Base-by-base conservation (phyloP, 2,888 invertebrate genomes). In the Thysanoteuthis rhombus region DNA sequence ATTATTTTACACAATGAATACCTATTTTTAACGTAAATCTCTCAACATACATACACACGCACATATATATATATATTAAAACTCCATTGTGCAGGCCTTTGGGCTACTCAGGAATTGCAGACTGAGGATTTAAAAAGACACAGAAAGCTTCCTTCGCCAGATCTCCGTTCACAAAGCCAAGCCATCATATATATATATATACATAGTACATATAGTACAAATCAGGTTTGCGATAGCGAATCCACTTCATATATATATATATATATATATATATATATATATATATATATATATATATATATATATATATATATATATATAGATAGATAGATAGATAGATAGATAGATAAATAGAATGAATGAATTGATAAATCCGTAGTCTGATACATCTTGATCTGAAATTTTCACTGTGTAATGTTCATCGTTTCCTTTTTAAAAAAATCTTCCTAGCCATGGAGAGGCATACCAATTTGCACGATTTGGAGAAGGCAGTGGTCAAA, bases 381-480 rank as follows among this genome's bases (percentile, higher is more conserved):
- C n/a, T n/a, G n/a, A n/a, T n/a, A n/a, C n/a, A n/a, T n/a, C n/a
- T n/a, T n/a, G n/a, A n/a, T n/a, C n/a, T n/a, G n/a, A n/a, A n/a
- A n/a, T n/a, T n/a, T n/a, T n/a, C n/a, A n/a, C n/a, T n/a, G n/a
- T n/a, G n/a, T n/a, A n/a, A n/a, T n/a, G n/a, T n/a, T n/a, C n/a
- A 89, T n/a, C 36, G 32, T n/a, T 32, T n/a, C 8, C 22, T 19
- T 1, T n/a, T 89, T 89, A 10, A 89, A 10, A 89, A 89, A 8
- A 36, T 90, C n/a, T 25, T 25, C 4, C 25, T 45, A 93, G 93
- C 8, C 47, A 93, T 52, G 93, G 93, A 36, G 58, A 47, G 38
- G 93, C 93, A 6, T 58, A 58, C 36, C 93, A 93, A n/a, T 93
- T 58, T 52, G 93, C 93, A 28, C 52, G 91, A n/a, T 93, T 52